Evolutionary conservation across 2,797 vertebrate genomes (phyloP).

Genomic region (Molossus molossus): DNA sequence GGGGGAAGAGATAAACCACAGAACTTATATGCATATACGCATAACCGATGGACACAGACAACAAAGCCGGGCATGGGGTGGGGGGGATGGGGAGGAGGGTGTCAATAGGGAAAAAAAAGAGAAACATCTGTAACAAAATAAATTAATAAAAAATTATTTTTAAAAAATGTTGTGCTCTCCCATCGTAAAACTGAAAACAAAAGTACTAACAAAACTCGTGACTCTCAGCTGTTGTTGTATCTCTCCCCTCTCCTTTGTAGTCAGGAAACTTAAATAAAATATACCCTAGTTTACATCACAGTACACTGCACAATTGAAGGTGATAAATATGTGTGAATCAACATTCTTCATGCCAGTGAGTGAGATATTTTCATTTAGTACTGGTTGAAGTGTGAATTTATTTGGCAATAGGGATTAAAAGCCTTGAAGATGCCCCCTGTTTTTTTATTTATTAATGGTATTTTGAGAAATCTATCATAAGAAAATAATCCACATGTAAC

Average conservation of each 20-base stretch:
- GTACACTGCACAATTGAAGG: background rate
- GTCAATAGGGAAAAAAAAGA: no score
- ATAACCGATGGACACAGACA: no score
- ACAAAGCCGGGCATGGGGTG: no score
- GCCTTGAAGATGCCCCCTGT: background rate
- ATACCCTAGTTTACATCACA: background rate
- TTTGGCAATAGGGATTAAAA: background rate
- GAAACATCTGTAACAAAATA: no score
- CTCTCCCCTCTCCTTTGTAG: background rate
- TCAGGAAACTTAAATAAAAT: background rate
- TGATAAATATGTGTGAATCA: constrained; percentile 18
- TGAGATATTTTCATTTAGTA: background rate
- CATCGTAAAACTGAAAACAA: background rate
- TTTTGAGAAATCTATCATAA: background rate
- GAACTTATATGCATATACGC: no score
- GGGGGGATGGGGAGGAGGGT: no score
- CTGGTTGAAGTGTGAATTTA: constrained; percentile 42
- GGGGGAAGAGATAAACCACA: no score
- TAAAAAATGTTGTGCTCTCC: background rate
- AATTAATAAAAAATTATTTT: no score
- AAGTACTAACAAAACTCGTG: background rate
- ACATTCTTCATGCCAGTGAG: background rate
- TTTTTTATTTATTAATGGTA: background rate
- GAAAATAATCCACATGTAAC: background rate
- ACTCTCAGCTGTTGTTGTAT: background rate